Conservation (phyloP, 35 echinoderm and acorn worm species). For the Nesometra sesokonis region DNA sequence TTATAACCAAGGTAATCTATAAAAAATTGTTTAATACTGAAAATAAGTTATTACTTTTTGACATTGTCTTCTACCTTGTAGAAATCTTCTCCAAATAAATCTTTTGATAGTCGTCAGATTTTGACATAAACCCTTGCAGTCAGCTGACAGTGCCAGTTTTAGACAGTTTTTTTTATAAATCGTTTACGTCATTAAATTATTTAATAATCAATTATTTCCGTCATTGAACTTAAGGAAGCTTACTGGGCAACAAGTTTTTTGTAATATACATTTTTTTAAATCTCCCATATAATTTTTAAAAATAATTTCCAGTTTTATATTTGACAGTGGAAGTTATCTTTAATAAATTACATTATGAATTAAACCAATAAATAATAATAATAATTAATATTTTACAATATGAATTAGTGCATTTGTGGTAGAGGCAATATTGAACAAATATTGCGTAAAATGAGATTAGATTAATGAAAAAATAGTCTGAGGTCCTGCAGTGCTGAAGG, state of each 20-base stretch:
- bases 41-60: neutral
- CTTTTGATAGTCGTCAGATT: neutral
- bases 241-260: neutral
- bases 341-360: too few relatives aligned
- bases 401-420: too few relatives aligned
- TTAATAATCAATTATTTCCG: neutral
- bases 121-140: neutral
- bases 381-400: too few relatives aligned
- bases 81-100: neutral
- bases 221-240: neutral
- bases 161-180: neutral
- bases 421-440: too few relatives aligned
- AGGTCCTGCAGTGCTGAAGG: too few relatives aligned
- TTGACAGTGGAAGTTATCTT: too few relatives aligned
- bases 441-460: too few relatives aligned
- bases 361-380: too few relatives aligned
- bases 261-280: too few relatives aligned
- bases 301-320: too few relatives aligned
- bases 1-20: neutral
- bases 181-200: neutral
- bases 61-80: neutral
- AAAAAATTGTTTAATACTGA: neutral
- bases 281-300: too few relatives aligned
- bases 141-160: neutral
- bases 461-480: too few relatives aligned